Base-by-base conservation (phyloP, 1,140 invertebrate genomes). In the Eumaeus atala region DNA sequence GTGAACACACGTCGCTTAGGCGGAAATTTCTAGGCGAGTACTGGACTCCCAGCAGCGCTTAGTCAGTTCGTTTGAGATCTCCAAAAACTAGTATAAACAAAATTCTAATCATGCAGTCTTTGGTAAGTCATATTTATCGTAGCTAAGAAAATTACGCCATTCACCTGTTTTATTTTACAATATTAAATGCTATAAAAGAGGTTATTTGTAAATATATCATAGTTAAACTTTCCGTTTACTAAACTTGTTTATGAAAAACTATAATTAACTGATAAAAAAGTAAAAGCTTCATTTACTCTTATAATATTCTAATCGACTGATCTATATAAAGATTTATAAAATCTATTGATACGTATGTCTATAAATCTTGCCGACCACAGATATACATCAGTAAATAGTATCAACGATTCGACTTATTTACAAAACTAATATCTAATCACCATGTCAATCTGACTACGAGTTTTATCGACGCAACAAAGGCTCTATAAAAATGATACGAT, bases 11-110 rank as follows among this genome's bases (percentile, higher is more conserved):
- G 70, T 73, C 59, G 64, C 80, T 86, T 84, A 84, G 83, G 72
- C 80, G 80, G 81, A 86, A 86, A 68, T 86, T 73, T 74, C 80
- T 75, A 76, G 72, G 80, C 80, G 80, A 84, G 80, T 84, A 74
- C 80, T 84, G 83, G 61, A 57, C 57, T 59, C 9, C 59, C 82
- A 86, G 83, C 74, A 86, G 83, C 83, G 83, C 79, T 70, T 74
- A 66, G 80, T 74, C 76, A 86, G 80, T 86, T 86, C 83, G 80
- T 86, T 86, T 86, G 80, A 86, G 83, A 86, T 86, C 83, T 84
- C 83, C 66, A 56, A 67, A 72, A 61, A 51, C 65, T 72, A 72
- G 61, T 70, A 75, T 68, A 73, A 65, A 72, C 70, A 63, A 28
- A 28, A 28, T 28, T 67, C 36, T 70, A 82, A 84, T 86, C 83